Evolutionary conservation across 1,140 invertebrate species (phyloP), one percentile per base, ranked within the genome.

Genomic region (Palaemon carinicauda): DNA sequence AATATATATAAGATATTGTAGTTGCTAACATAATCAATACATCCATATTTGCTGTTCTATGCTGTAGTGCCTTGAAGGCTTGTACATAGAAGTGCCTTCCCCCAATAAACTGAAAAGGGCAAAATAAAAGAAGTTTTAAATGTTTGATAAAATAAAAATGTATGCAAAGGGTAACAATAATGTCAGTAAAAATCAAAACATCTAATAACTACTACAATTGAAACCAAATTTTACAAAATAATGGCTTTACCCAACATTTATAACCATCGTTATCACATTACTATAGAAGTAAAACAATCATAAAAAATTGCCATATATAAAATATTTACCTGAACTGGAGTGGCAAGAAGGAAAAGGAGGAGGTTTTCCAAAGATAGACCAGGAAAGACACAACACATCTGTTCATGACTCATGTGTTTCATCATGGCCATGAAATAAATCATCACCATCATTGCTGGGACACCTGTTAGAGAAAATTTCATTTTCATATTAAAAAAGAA

Each of bases 1-100:
- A 99, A 91, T 99, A 99, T 24, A 95, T 91, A 91, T 99, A 99
- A 41, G 97, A 97, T 86, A 99, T 98, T 12, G 96, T 98, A 0
- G 98, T 99, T 1, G 99, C 98, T 94, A 99, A 95, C 73, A 97
- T 97, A 89, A 99, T 98, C 10, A 99, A 93, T 2, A 99, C 98
- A 91, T 99, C 99, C 99, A 99, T 99, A 90, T 99, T 99, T 0
- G 97, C 96, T 1, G 97, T 95, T 24, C 95, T 92, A 91, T 99
- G 98, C 88, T 95, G 95, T 0, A 99, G 89, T 0, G 98, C 97
- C 56, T 89, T 89, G 51, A 90, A 98, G 0, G 98, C 98, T 92
- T 98, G 97, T 29, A 96, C 93, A 92, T 99, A 99, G 93, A 99
- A 99, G 91, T 99, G 97, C 91, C 96, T 95, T 17, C 98, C 99